These are phyloP conservation scores for Parnassius apollo DNA, from an alignment of 2,888 invertebrate species.

Conservation along the genomic window DNA sequence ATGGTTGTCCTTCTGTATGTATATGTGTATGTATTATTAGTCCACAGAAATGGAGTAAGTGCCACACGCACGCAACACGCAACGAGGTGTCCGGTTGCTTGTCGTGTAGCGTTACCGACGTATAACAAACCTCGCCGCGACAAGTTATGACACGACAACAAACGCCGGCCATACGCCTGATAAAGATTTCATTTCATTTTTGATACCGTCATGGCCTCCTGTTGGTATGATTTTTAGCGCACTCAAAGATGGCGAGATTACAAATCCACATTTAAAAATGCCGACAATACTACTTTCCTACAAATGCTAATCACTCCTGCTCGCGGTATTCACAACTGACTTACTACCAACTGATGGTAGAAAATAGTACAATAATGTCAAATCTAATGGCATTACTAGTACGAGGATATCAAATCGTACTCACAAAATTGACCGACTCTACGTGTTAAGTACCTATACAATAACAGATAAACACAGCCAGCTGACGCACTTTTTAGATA, in stretches of 20 bases:
- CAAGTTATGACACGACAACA: constrained; percentile 73
- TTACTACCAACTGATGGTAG: no score
- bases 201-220: constrained; percentile 39
- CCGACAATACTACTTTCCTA: no score
- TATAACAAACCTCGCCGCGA: constrained; percentile 59
- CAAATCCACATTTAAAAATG: neutral
- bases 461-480: no score
- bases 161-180: constrained; percentile 55
- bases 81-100: constrained; percentile 66
- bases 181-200: constrained; percentile 55
- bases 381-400: no score
- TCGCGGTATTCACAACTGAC: no score
- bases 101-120: constrained; percentile 58
- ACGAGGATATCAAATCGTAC: no score
- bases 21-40: neutral
- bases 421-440: no score
- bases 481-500: no score
- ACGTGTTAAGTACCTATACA: no score
- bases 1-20: neutral
- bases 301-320: no score
- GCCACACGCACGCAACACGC: constrained; percentile 59
- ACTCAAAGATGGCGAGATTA: constrained; percentile 23
- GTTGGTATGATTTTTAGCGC: constrained; percentile 17
- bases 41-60: constrained; percentile 15
- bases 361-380: no score